Evolutionary conservation across 2,888 invertebrate genomes (phyloP).

Genomic region (Hymenopus coronatus): DNA sequence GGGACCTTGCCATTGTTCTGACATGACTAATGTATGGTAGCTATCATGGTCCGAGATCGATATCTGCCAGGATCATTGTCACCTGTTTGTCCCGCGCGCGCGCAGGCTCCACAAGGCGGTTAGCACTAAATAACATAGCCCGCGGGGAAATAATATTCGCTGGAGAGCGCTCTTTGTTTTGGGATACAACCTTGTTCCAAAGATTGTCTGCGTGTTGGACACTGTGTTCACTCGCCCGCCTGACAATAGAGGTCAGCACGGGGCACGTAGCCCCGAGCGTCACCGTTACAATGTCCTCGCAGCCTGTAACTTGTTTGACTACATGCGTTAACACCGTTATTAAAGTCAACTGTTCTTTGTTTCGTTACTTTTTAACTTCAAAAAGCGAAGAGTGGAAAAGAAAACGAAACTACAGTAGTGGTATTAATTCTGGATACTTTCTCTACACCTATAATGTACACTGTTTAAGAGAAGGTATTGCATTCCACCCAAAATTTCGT

Average conservation of each 20-base stretch:
- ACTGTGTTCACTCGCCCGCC: background rate
- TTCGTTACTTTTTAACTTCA: no score
- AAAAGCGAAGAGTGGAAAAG: no score
- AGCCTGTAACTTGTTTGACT: no score
- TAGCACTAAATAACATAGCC: background rate
- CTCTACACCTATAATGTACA: no score
- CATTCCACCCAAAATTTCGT: no score
- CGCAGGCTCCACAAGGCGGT: background rate
- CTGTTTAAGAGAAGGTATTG: no score
- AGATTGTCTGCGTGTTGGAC: background rate
- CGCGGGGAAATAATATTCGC: background rate
- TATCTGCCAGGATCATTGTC: background rate
- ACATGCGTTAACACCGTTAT: no score
- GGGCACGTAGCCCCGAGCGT: background rate
- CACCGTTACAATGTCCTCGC: no score
- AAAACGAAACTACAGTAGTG: no score
- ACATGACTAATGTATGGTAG: background rate
- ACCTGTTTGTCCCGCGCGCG: background rate
- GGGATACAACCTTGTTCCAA: background rate
- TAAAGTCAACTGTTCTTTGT: no score
- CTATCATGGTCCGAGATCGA: background rate
- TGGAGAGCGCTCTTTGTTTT: no score
- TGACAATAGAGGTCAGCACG: background rate
- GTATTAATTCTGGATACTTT: no score
- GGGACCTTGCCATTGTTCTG: background rate